Conservation (phyloP, 2,888 invertebrate species). For the Xestia rhomboidea region DNA sequence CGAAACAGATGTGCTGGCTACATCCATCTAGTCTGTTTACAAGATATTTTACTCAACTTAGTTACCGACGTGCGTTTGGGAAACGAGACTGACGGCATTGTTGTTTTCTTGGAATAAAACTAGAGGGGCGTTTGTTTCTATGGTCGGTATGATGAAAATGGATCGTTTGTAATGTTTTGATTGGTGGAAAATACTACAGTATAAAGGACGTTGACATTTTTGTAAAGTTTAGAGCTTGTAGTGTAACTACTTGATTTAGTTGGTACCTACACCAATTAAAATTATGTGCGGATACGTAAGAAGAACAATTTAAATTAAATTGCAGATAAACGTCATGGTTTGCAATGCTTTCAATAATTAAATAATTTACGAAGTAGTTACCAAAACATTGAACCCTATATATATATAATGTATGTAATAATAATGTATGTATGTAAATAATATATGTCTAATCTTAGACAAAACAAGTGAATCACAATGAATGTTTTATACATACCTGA, state of each 20-base stretch:
- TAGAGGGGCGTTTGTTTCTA: conserved; percentile 13
- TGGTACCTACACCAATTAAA: background rate
- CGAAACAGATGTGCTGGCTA: conserved; percentile 80
- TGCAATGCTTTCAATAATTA: background rate
- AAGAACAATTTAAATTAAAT: background rate
- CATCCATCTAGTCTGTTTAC: conserved; percentile 77
- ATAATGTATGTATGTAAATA: no score
- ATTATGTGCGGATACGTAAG: background rate
- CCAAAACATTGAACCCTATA: background rate
- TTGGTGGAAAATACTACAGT: background rate
- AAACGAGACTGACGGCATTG: conserved; percentile 25
- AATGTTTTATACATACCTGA: conserved; percentile 37
- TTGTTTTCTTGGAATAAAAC: conserved; percentile 36
- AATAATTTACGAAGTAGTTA: background rate
- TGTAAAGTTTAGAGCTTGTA: background rate
- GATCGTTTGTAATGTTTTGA: conserved; percentile 7
- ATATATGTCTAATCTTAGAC: conserved; percentile 8
- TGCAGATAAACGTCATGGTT: background rate
- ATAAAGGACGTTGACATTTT: background rate
- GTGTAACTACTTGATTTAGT: background rate
- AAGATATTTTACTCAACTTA: conserved; percentile 67
- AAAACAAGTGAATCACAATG: conserved; percentile 19
- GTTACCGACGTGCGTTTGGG: conserved; percentile 36
- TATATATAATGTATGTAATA: no score
- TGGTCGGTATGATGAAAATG: conserved; percentile 3